phyloP scores from a whole-genome alignment of 2,113 vertebrate species.

The Plecturocebus donacophilus region DNA sequence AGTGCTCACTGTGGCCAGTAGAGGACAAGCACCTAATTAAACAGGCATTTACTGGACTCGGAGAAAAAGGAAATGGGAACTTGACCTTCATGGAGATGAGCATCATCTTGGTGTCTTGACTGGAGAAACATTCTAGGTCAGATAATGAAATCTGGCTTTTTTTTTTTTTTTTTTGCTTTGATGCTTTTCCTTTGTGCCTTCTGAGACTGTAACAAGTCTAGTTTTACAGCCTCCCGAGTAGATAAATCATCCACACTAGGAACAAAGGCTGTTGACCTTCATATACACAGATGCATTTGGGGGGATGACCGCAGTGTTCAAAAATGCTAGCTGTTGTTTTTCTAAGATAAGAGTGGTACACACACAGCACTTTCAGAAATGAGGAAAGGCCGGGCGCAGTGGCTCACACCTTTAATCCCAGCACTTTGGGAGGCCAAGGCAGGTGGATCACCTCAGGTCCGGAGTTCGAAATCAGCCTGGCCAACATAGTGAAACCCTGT shows the following conservation, averaged over 20 bases:
- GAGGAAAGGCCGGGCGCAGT: background rate
- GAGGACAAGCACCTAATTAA: slow-evolving; percentile 52
- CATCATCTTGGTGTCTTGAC: background rate
- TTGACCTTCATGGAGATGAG: background rate
- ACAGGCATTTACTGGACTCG: background rate
- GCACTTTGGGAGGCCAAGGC: too few relatives aligned
- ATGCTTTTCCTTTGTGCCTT: background rate
- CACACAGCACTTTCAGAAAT: background rate
- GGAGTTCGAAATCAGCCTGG: too few relatives aligned
- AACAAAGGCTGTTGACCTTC: background rate
- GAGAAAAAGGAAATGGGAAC: slow-evolving; percentile 61
- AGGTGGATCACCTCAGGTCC: too few relatives aligned
- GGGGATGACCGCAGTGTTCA: background rate
- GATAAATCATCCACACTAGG: background rate
- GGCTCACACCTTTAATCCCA: too few relatives aligned
- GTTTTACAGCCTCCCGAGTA: background rate
- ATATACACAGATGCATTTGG: background rate
- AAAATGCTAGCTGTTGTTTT: background rate
- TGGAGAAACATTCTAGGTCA: background rate
- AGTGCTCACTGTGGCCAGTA: slow-evolving; percentile 51
- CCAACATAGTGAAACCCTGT: too few relatives aligned
- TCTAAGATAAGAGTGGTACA: background rate
- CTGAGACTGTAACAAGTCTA: background rate
- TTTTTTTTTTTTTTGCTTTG: background rate
- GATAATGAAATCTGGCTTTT: background rate